phyloP scores from a whole-genome alignment of 1,140 invertebrate genomes.

The Trichomalopsis sarcophagae region DNA sequence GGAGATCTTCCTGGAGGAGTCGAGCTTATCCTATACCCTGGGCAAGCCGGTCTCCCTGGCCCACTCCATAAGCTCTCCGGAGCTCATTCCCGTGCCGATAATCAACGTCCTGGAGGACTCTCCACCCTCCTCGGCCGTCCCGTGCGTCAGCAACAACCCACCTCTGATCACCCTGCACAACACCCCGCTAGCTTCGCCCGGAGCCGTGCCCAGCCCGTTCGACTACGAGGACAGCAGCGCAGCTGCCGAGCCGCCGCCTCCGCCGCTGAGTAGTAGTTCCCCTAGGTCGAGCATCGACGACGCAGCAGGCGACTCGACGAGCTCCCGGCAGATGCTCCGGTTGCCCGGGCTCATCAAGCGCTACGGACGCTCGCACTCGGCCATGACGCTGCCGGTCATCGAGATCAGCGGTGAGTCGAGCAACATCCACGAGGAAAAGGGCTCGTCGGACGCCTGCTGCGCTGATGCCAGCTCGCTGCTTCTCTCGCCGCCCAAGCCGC shows the following conservation, averaged over 20 bases:
- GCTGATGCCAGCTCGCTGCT: constrained; percentile 1
- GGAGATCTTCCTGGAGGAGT: constrained; percentile 30
- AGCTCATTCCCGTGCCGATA: constrained; percentile 54
- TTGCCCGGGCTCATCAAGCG: constrained; percentile 53
- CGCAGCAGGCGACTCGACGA: constrained; percentile 23
- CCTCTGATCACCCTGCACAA: constrained; percentile 62
- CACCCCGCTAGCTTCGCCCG: constrained; percentile 60
- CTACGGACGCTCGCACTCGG: constrained; percentile 69
- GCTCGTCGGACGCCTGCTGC: constrained; percentile 16
- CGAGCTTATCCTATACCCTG: constrained; percentile 46
- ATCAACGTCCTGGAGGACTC: constrained; percentile 11
- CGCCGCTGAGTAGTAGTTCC: neutral
- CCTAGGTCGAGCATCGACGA: neutral
- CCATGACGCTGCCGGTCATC: constrained; percentile 63
- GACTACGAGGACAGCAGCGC: neutral
- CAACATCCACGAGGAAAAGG: neutral
- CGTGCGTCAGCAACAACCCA: neutral
- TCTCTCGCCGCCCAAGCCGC: constrained; percentile 16
- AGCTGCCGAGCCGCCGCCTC: neutral
- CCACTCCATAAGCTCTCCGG: constrained; percentile 72
- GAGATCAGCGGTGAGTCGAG: constrained; percentile 67
- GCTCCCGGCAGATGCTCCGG: constrained; percentile 19
- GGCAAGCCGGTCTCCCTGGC: constrained; percentile 62
- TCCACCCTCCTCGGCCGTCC: constrained; percentile 56
- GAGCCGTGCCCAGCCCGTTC: constrained; percentile 5